Percentiles rank a stretch among this genome's conserved stretches.
Conservation (phyloP, 2,797 vertebrate species). For the Synaphobranchus kaupii region DNA sequence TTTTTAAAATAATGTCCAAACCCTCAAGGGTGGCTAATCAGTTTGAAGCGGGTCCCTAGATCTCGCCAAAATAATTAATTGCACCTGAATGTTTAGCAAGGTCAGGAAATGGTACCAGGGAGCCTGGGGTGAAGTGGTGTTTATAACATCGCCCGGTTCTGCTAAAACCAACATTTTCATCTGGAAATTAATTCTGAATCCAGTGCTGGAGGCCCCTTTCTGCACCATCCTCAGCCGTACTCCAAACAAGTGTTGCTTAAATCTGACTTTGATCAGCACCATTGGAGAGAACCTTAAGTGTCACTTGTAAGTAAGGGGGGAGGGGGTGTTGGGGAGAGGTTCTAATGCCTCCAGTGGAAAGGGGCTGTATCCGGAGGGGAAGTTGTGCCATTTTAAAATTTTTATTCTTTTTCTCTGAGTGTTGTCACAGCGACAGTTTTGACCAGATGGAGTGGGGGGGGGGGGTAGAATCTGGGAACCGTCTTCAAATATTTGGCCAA, state of each 20-base stretch:
- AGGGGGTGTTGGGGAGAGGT: background rate
- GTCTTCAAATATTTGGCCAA: slow-evolving; percentile 16
- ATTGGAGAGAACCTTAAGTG: slow-evolving; percentile 18
- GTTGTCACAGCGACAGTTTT: background rate
- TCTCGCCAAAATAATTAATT: slow-evolving; percentile 80
- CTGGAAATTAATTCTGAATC: slow-evolving; percentile 50
- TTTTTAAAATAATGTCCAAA: slow-evolving; percentile 76
- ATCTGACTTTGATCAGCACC: slow-evolving; percentile 36
- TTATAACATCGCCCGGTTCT: slow-evolving; percentile 48
- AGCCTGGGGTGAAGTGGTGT: slow-evolving; percentile 53
- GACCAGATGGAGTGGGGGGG: too few species aligned
- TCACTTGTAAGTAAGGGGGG: slow-evolving; percentile 1
- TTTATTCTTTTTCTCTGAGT: background rate
- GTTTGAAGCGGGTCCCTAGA: slow-evolving; percentile 68
- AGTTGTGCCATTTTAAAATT: background rate
- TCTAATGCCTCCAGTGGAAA: slow-evolving; percentile 4
- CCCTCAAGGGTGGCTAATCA: slow-evolving; percentile 73
- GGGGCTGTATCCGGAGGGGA: background rate
- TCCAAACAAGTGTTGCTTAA: slow-evolving; percentile 19
- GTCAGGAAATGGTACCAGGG: slow-evolving; percentile 67
- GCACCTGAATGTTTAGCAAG: slow-evolving; percentile 78
- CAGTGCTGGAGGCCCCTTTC: slow-evolving; percentile 31
- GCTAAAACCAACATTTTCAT: slow-evolving; percentile 54
- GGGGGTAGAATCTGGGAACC: background rate
- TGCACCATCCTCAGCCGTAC: background rate